Base-by-base conservation (phyloP, 1,140 invertebrate genomes). In the Pachypeltis micranthus region DNA sequence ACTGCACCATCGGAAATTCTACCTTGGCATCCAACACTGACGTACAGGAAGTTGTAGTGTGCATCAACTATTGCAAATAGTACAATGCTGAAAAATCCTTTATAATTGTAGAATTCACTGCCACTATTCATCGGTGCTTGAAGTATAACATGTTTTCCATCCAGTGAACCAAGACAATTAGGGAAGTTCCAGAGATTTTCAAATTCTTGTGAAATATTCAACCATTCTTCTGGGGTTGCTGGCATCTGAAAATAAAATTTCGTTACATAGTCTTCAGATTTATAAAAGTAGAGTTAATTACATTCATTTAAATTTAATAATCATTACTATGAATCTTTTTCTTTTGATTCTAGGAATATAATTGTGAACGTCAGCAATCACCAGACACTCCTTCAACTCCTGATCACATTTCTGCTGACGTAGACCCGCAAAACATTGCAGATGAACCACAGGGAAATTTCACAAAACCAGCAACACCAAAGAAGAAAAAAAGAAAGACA, bases 61-160 rank as follows among this genome's bases (percentile, higher is more conserved):
- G 71, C 73, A 70, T 80, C 77, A n/a, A 74, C 73, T 61, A 78
- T 51, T 2, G 73, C 78, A 61, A 81, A 65, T 16, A 81, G 67
- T 31, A 81, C 76, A 55, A 80, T 74, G 58, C 75, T 78, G 69
- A 75, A 77, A 59, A 67, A 73, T 24, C 70, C 67, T 63, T 81
- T 81, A 63, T 80, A 80, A 68, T 81, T 81, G 54, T 70, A 77
- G 73, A 71, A 82, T 12, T 71, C 66, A 4, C 69, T 67, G 58
- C 79, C 78, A 64, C 70, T 72, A 26, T 72, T 66, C 23, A 44
- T 3, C 47, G 78, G 77, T 2, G 59, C 64, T 67, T 72, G 61
- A 27, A 79, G 74, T 1, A 68, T 59, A 23, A 80, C 59, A 67
- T 82, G 78, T 63, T 79, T 80, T 1, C 78, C 77, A 69, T 80